These are phyloP conservation scores for Cathartes aura DNA, from an alignment of 2,113 vertebrate species.

Conservation along the genomic window DNA sequence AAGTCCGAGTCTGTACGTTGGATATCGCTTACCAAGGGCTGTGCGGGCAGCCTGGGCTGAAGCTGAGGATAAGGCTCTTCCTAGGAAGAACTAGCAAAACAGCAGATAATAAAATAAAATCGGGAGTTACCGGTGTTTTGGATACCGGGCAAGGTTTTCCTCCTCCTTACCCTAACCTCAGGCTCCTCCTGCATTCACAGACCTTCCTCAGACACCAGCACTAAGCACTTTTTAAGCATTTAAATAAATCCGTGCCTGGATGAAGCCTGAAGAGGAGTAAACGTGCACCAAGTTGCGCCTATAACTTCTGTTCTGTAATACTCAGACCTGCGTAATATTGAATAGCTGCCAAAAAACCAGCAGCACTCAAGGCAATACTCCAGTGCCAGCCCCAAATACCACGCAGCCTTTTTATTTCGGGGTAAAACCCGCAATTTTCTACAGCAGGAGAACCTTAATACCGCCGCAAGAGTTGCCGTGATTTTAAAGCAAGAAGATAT, in stretches of 20 bases:
- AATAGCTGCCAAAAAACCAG: neutral
- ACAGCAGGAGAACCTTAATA: neutral
- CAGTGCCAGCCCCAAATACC: neutral
- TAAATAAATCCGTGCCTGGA: neutral
- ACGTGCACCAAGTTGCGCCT: accelerated
- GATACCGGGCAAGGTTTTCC: neutral
- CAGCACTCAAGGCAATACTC: neutral
- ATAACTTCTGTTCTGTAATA: accelerated
- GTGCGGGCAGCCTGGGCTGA: neutral
- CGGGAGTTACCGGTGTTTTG: neutral
- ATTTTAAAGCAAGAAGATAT: neutral
- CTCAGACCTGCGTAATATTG: too few relatives aligned
- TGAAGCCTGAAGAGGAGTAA: neutral
- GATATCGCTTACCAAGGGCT: neutral
- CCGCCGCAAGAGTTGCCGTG: neutral
- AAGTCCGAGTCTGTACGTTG: accelerated
- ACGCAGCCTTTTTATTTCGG: neutral
- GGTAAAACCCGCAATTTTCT: neutral
- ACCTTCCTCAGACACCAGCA: neutral
- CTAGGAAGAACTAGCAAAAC: neutral
- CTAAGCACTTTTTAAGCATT: neutral
- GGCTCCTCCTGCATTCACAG: neutral
- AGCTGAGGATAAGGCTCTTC: neutral
- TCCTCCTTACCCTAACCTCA: too few relatives aligned
- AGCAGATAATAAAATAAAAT: neutral